A percentile compares a stretch with the other conserved stretches of the same genome.
Conservation (phyloP, 1,140 invertebrate genomes). For the Solenopsis fugax region DNA sequence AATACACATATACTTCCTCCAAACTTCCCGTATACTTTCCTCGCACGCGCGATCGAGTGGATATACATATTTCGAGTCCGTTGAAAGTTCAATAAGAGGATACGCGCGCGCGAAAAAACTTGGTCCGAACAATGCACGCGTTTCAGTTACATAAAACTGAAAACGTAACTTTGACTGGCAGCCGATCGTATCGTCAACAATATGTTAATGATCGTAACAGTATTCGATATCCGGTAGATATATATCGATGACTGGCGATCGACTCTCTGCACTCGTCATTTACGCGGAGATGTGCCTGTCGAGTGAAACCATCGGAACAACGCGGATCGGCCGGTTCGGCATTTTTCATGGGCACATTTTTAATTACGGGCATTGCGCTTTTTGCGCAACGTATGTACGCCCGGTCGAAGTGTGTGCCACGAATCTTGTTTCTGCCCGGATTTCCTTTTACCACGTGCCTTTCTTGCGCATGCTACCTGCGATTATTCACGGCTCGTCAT, state of each 20-base stretch:
- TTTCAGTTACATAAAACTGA: not conserved
- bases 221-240: slow-evolving; percentile 47
- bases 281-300: slow-evolving; percentile 51
- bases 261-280: slow-evolving; percentile 28
- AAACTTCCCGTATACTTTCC: not conserved
- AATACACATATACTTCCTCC: not conserved
- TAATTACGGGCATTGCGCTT: slow-evolving; percentile 43
- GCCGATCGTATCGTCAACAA: slow-evolving; percentile 41
- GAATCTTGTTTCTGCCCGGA: slow-evolving; percentile 58
- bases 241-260: slow-evolving; percentile 38
- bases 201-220: slow-evolving; percentile 55
- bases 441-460: slow-evolving; percentile 52
- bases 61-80: not conserved
- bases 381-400: slow-evolving; percentile 2
- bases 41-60: not conserved
- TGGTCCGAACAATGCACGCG: not conserved
- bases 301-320: slow-evolving; percentile 18
- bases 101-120: not conserved
- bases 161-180: slow-evolving; percentile 34
- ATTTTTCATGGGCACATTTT: slow-evolving; percentile 41
- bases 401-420: not conserved
- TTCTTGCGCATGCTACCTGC: slow-evolving; percentile 50
- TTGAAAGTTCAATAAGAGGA: too few relatives aligned
- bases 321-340: slow-evolving; percentile 2
- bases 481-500: slow-evolving; percentile 63